Evolutionary conservation across 30 jellyfish, hydroid and myxozoan species (phyloP), one percentile per base, ranked within the genome.

Genomic region (Aurelia sp.): DNA sequence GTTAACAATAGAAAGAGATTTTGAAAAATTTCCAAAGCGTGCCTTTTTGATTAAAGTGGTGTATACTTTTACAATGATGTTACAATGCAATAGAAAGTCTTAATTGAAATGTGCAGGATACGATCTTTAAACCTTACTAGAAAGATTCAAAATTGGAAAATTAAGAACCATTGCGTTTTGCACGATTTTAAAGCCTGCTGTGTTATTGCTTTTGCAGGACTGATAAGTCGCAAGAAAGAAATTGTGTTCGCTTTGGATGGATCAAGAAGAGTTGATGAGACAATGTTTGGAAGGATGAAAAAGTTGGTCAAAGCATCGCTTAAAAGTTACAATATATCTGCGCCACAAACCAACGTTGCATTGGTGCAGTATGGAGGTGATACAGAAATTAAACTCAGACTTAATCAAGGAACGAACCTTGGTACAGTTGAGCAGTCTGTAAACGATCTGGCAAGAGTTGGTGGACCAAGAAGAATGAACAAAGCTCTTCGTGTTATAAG

Each of bases 381-480:
- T 13, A 64, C 96, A 4, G 40, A 60, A 10, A 44, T 66, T 10
- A 70, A 58, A 12, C 50, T 84, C 62, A 65, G 17, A 1, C 64
- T 76, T 7, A 21, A 8, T 22, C 75, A 84, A 13, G 76, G 79
- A 3, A 62, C 62, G 19, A 41, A 47, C 18, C 63, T 6, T 13
- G 82, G 22, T 10, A 31, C 12, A 15, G 35, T 70, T 2, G 71
- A 61, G 19, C n/a, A 33, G 23, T 12, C 82, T 13, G 57, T 84
- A 5, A 76, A 84, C n/a, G 23, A 27, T 17, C 51, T 92, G 62
- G 51, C 40, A 48, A 79, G 58, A 60, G 74, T 85, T 22, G 94
- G 96, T 52, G 98, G 98, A 17, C 87, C 80, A 3, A 73, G 96
- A 73, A 55, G 96, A 81, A 86, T 87, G 83, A 94, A 86, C 52